Percentiles rank a stretch among this genome's conserved stretches.
Evolutionary conservation across 2,113 vertebrate genomes (phyloP).

Genomic region (Isichthys henryi): DNA sequence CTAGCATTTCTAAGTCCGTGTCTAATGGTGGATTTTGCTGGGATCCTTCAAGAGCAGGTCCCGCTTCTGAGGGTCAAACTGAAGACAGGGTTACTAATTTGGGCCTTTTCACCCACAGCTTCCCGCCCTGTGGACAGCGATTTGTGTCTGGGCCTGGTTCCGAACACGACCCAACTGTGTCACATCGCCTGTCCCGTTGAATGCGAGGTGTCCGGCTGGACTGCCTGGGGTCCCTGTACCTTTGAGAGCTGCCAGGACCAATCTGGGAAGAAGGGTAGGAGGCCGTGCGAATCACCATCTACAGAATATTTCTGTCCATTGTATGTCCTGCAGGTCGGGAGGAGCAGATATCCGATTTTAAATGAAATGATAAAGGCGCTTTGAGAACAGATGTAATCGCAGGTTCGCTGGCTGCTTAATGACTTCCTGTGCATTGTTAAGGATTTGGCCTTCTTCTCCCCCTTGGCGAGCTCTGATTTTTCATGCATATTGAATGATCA

Average conservation of each 20-base stretch:
- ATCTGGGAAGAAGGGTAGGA: conserved; percentile 83
- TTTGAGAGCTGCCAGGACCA: conserved; percentile 88
- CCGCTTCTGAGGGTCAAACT: neutral
- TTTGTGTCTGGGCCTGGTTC: conserved; percentile 67
- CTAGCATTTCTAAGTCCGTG: neutral
- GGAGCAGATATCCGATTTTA: neutral
- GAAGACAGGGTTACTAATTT: neutral
- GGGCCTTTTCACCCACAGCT: conserved; percentile 47
- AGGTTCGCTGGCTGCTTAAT: neutral
- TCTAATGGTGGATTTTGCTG: neutral
- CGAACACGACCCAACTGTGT: conserved; percentile 84
- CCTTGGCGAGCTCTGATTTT: neutral
- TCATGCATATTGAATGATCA: conserved; percentile 4
- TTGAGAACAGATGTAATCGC: neutral
- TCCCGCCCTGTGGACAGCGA: conserved; percentile 75
- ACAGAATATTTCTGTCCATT: neutral
- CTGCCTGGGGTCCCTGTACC: conserved; percentile 91
- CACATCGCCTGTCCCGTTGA: conserved; percentile 85
- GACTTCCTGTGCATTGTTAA: neutral
- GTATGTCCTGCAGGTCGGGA: neutral
- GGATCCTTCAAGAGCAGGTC: neutral
- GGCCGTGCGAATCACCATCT: neutral
- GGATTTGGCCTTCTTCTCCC: neutral
- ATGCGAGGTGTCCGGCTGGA: conserved; percentile 85
- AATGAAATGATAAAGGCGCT: neutral